Evolutionary conservation across 2,888 invertebrate species (phyloP).

Genomic region (Stegana nigrithorax): DNA sequence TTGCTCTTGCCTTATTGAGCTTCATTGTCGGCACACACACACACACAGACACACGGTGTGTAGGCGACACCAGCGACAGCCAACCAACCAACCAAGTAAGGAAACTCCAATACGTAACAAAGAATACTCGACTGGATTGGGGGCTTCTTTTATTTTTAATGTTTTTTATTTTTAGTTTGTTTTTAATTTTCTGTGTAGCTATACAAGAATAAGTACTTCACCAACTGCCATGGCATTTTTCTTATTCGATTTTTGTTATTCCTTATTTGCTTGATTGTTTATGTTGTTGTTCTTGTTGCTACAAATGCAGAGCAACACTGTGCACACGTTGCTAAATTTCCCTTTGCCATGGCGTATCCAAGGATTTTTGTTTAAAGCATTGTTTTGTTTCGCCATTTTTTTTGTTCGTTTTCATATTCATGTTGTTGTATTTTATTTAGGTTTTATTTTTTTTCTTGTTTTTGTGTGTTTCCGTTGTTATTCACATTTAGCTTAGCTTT

Average conservation of each 20-base stretch:
- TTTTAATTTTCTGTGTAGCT: too few species aligned
- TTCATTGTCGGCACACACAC: too few species aligned
- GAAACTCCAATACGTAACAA: too few species aligned
- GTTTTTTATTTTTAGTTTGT: too few species aligned
- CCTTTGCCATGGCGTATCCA: conserved; percentile 18
- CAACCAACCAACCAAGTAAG: too few species aligned
- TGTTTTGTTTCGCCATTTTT: not conserved
- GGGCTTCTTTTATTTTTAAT: too few species aligned
- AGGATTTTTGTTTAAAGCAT: conserved; percentile 9
- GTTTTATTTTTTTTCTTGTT: not conserved
- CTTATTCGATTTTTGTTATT: not conserved
- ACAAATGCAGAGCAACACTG: not conserved
- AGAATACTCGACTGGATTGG: too few species aligned
- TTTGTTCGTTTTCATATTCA: conserved; percentile 7
- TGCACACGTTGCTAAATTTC: conserved; percentile 4
- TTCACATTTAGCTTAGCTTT: not conserved
- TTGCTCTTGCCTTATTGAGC: too few species aligned
- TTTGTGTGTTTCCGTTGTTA: not conserved
- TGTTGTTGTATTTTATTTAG: not conserved
- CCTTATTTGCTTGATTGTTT: not conserved
- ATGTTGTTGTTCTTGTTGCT: not conserved
- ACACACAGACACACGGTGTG: too few species aligned
- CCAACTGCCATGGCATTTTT: not conserved
- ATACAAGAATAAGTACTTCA: too few species aligned
- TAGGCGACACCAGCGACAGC: too few species aligned